phyloP scores from a whole-genome alignment of 2,888 invertebrate genomes.

The Andrena haemorrhoa region DNA sequence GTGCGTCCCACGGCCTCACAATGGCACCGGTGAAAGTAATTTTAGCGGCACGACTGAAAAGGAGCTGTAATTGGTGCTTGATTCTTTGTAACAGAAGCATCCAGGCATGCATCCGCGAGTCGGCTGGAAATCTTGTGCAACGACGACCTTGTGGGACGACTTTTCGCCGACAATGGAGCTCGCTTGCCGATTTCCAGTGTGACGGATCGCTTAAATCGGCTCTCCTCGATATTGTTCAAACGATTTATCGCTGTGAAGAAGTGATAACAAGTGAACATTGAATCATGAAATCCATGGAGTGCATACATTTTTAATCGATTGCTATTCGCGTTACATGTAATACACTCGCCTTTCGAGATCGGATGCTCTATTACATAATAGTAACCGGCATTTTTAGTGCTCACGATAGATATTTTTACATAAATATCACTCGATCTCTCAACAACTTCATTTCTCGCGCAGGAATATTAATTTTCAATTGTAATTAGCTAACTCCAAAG shows the following conservation, averaged over 20 bases:
- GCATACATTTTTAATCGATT: slow-evolving; percentile 4
- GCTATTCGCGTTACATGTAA: slow-evolving; percentile 3
- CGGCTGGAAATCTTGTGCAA: slow-evolving; percentile 65
- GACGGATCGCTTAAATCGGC: neutral
- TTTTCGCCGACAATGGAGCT: slow-evolving; percentile 51
- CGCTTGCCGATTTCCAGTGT: slow-evolving; percentile 44
- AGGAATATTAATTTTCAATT: neutral
- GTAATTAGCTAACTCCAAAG: neutral
- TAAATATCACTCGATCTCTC: neutral
- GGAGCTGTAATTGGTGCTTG: slow-evolving; percentile 19
- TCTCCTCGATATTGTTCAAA: neutral
- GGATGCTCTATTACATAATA: neutral
- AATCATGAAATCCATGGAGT: slow-evolving; percentile 17
- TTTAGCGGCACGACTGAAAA: neutral
- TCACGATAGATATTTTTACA: neutral
- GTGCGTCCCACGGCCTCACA: neutral
- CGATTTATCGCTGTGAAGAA: slow-evolving; percentile 19
- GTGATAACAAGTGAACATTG: slow-evolving; percentile 41
- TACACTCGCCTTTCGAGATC: neutral
- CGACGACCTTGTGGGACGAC: slow-evolving; percentile 60
- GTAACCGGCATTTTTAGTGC: neutral
- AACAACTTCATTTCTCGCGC: no score
- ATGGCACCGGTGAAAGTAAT: neutral
- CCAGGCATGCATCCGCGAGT: slow-evolving; percentile 18
- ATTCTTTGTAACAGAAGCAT: neutral